Percentiles rank a stretch among this genome's conserved stretches.
Evolutionary conservation across 2,797 vertebrate species (phyloP).

Genomic region (Lacerta viridis): DNA sequence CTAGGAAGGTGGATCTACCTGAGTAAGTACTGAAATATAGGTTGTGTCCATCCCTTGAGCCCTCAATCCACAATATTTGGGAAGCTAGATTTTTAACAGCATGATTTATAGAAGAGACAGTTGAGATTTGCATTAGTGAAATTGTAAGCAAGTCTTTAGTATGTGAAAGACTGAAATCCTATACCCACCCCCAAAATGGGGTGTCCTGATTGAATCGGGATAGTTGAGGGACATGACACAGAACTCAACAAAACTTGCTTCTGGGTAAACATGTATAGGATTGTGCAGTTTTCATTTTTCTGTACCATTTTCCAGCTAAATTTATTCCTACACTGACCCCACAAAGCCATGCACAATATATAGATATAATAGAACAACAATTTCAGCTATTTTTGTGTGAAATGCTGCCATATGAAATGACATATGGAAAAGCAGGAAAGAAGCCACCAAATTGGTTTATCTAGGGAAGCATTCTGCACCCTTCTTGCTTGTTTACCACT

Average conservation of each 20-base stretch:
- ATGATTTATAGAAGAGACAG: not conserved
- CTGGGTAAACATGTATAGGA: not conserved
- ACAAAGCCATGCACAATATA: not conserved
- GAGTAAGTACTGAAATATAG: not conserved
- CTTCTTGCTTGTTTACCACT: too few species aligned
- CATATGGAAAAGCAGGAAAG: too few species aligned
- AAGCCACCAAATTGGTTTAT: too few species aligned
- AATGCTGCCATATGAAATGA: too few species aligned
- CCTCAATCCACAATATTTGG: not conserved
- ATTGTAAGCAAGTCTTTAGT: not conserved
- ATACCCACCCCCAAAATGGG: too few species aligned
- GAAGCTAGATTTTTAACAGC: not conserved
- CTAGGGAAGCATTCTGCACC: too few species aligned
- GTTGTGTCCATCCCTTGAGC: not conserved
- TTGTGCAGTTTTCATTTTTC: not conserved
- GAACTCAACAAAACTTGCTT: not conserved
- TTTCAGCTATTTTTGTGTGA: too few species aligned
- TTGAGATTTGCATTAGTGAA: not conserved
- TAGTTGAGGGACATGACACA: not conserved
- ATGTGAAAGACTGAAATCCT: not conserved
- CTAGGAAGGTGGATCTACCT: too few species aligned
- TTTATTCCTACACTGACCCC: too few species aligned
- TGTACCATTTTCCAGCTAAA: not conserved
- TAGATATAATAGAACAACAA: too few species aligned
- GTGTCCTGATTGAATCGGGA: too few species aligned